Evolutionary conservation across 53 echinoderm and acorn worm species (phyloP).

Genomic region (Pentamera pediparva): DNA sequence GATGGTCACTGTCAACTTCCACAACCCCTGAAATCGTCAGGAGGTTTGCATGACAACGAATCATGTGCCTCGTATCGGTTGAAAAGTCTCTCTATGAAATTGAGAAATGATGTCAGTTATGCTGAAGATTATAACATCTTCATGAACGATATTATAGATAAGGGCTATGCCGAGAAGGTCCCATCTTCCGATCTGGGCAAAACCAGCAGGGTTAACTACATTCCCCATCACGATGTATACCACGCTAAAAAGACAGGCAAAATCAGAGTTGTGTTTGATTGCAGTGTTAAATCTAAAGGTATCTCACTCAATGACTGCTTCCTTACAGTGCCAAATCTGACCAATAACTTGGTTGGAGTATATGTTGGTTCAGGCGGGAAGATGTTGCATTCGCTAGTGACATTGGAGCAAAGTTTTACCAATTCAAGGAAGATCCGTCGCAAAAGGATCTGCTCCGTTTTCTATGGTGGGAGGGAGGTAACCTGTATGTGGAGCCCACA

Average conservation of each 20-base stretch:
- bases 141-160: not conserved
- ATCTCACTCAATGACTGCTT: not conserved
- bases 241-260: too few relatives aligned
- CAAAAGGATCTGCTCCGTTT: conserved; percentile 29
- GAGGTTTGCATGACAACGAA: not conserved
- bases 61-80: not conserved
- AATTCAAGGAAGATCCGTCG: not conserved
- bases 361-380: conserved; percentile 30
- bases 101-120: not conserved
- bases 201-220: not conserved
- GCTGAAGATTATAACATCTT: not conserved
- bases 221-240: too few relatives aligned
- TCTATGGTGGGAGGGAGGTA: conserved; percentile 45
- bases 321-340: not conserved
- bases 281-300: too few relatives aligned
- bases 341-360: conserved; percentile 12
- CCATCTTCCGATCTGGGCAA: too few relatives aligned
- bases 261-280: not conserved
- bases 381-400: conserved; percentile 30
- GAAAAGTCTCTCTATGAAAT: not conserved
- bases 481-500: not conserved
- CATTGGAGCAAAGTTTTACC: conserved; percentile 14
- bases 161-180: not conserved
- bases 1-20: not conserved
- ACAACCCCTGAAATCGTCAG: not conserved